These are phyloP conservation scores for Neoseiulus cucumeris DNA, from an alignment of 1,140 invertebrate genomes.

Conservation along the genomic window DNA sequence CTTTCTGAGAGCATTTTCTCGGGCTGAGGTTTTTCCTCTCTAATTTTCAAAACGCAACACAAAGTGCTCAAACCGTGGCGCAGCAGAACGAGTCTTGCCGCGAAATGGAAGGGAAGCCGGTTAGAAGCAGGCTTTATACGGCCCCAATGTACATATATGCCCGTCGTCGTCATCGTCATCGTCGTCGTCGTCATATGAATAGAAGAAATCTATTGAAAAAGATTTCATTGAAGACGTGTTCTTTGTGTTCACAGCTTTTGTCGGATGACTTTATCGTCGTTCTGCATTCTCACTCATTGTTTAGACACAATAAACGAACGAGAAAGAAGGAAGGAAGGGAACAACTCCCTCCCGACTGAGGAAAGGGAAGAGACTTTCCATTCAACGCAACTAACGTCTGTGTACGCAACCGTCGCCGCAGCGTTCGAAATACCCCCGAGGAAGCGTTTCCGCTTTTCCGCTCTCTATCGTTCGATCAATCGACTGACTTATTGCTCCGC, in stretches of 20 bases:
- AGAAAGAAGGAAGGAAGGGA: neutral
- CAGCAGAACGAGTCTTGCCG: neutral
- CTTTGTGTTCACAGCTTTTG: slow-evolving; percentile 12
- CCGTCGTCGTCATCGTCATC: neutral
- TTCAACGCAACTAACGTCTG: too few relatives aligned
- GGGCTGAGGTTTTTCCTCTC: too few relatives aligned
- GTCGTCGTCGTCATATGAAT: slow-evolving; percentile 9
- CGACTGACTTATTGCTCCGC: too few relatives aligned
- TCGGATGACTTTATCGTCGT: slow-evolving; percentile 11
- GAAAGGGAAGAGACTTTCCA: too few relatives aligned
- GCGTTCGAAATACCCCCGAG: too few relatives aligned
- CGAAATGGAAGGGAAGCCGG: slow-evolving; percentile 5
- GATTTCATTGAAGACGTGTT: slow-evolving; percentile 12
- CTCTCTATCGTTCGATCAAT: too few relatives aligned
- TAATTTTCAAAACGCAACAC: too few relatives aligned
- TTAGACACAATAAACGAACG: slow-evolving; percentile 9
- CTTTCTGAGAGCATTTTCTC: too few relatives aligned
- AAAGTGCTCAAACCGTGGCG: too few relatives aligned
- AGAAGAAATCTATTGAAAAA: slow-evolving; percentile 12
- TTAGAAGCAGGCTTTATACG: slow-evolving; percentile 11
- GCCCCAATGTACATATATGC: slow-evolving; percentile 11
- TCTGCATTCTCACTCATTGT: slow-evolving; percentile 8
- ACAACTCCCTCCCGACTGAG: too few relatives aligned
- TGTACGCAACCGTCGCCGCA: too few relatives aligned
- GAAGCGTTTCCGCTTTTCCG: too few relatives aligned